phyloP scores from a whole-genome alignment of 2,113 vertebrate species.

The Saccopteryx leptura region DNA sequence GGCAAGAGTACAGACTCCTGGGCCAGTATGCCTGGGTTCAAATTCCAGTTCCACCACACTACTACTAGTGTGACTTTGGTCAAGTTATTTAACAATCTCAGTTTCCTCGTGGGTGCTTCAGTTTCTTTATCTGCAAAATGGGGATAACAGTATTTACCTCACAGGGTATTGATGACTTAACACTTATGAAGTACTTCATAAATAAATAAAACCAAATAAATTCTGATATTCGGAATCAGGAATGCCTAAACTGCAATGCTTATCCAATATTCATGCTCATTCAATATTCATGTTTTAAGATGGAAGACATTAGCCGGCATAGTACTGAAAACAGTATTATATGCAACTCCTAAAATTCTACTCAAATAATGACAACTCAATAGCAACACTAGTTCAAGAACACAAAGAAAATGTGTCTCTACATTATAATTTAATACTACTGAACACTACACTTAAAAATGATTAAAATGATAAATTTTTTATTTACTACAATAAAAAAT shows the following conservation, averaged over 20 bases:
- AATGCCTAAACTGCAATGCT: neutral
- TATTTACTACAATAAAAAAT: too few relatives aligned
- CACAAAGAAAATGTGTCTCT: neutral
- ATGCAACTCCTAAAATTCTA: neutral
- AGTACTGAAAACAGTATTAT: neutral
- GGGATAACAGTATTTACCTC: neutral
- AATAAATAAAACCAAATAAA: constrained; percentile 17
- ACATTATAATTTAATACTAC: too few relatives aligned
- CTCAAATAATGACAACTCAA: constrained; percentile 47
- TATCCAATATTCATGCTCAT: constrained; percentile 18
- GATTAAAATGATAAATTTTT: too few relatives aligned
- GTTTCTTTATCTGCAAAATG: constrained; percentile 9
- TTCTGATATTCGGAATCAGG: neutral
- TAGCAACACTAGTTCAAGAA: neutral
- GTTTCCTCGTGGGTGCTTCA: neutral
- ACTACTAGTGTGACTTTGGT: neutral
- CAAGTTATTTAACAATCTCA: constrained; percentile 45
- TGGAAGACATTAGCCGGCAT: neutral
- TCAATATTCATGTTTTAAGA: neutral
- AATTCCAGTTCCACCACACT: neutral
- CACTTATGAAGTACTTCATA: constrained; percentile 24
- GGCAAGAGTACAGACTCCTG: neutral
- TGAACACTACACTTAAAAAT: too few relatives aligned
- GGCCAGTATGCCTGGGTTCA: neutral
- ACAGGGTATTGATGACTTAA: neutral